Evolutionary conservation across 2,797 vertebrate genomes (phyloP), one percentile per base, ranked within the genome.

Genomic region (Tachyglossus aculeatus): DNA sequence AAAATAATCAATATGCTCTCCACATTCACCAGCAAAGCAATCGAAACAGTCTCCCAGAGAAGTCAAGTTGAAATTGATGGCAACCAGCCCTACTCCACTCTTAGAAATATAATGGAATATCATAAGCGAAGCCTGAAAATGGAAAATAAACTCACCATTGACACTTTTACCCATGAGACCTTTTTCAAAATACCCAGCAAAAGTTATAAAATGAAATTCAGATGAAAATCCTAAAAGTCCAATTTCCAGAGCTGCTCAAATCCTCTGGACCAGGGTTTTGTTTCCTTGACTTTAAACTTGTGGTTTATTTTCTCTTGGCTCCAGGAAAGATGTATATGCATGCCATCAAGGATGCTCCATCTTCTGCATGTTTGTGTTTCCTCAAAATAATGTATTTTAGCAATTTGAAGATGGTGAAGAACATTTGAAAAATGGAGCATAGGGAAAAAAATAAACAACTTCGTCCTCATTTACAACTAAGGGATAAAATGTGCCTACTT

Each of bases 271-370:
- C 14, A 19, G 9, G 31, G 25, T 19, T 27, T 19, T 27, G 24
- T 80, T 80, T 69, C 77, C 81, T 74, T 62, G 29, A 52, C 6
- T 5, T 19, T 3, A 7, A 65, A 6, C 29, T 66, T n/a, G 21
- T 43, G 21, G 10, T 54, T 54, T 11, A 5, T 22, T 44, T 48
- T 67, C 43, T n/a, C 8, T 19, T 13, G 33, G 24, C 4, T 34
- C 3, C 9, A 61, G 21, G 4, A 44, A 50, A 47, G 31, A 14
- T 37, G 25, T 0, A 12, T 9, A 0, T 1, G 1, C 2, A 8
- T 32, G 22, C 27, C 34, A 29, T 15, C 13, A 41, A 18, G 21
- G 11, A 36, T 48, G 5, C 45, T 45, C 19, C 25, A 29, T 44
- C 25, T 14, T 31, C 9, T 10, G 8, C 25, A 18, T 48, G 25